Conservation (phyloP, 2,113 vertebrate genomes). For the Syngnathus scovelli region DNA sequence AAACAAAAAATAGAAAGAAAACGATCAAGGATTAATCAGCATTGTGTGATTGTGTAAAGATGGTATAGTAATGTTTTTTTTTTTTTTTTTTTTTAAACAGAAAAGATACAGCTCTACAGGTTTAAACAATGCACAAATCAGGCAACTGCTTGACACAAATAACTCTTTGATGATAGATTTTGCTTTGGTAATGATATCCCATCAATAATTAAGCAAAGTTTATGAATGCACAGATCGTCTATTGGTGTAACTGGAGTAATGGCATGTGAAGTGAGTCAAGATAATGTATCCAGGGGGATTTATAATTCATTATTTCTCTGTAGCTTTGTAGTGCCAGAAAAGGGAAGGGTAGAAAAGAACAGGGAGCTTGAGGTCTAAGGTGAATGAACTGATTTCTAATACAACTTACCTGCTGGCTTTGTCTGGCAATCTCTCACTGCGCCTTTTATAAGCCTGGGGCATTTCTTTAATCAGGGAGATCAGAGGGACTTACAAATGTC, state of each 20-base stretch:
- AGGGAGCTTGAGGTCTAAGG: slow-evolving; percentile 43
- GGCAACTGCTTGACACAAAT: slow-evolving; percentile 13
- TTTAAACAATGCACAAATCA: slow-evolving; percentile 1
- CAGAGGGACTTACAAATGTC: slow-evolving; percentile 58
- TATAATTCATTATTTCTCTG: slow-evolving; percentile 63
- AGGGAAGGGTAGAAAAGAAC: slow-evolving; percentile 6
- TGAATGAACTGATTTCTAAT: slow-evolving; percentile 57
- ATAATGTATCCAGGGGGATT: slow-evolving; percentile 57
- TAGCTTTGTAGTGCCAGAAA: slow-evolving; percentile 42
- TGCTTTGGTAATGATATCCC: slow-evolving; percentile 48
- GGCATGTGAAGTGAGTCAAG: slow-evolving; percentile 55
- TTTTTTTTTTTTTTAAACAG: no score
- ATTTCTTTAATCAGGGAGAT: slow-evolving; percentile 63
- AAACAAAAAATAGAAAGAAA: no score
- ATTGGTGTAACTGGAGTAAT: slow-evolving; percentile 61
- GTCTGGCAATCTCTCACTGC: slow-evolving; percentile 12
- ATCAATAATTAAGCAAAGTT: slow-evolving; percentile 58
- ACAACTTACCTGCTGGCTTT: slow-evolving; percentile 33
- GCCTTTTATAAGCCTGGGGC: slow-evolving; percentile 32
- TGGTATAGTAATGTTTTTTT: no score
- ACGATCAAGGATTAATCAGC: no score
- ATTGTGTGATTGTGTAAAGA: no score
- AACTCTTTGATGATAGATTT: slow-evolving; percentile 43
- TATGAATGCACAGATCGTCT: slow-evolving; percentile 54
- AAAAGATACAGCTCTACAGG: no score